phyloP scores from a whole-genome alignment of 2,797 vertebrate species.

The Sarcoramphus papa region DNA sequence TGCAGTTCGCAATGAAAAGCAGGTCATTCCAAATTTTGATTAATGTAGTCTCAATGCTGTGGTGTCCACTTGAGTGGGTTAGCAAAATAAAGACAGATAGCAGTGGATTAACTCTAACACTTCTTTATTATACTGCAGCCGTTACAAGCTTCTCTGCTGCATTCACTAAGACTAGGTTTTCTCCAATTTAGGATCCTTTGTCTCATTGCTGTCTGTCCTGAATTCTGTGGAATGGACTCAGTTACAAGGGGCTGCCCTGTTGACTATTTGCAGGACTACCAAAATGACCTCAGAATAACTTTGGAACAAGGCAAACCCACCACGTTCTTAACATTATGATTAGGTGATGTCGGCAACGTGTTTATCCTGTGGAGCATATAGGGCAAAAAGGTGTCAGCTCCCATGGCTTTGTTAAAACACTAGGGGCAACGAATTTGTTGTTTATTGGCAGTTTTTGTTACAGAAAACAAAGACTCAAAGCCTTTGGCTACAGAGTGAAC shows the following conservation, averaged over 20 bases:
- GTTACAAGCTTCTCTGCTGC: background rate
- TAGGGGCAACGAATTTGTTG: background rate
- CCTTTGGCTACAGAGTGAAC: background rate
- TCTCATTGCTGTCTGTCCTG: background rate
- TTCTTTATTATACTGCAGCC: conserved; percentile 26
- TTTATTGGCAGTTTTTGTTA: background rate
- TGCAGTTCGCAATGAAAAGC: conserved; percentile 56
- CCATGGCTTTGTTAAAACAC: background rate
- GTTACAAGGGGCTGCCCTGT: background rate
- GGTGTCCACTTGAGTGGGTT: conserved; percentile 28
- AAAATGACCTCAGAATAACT: conserved; percentile 15
- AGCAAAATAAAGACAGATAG: conserved; percentile 50
- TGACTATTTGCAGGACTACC: background rate
- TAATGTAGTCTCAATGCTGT: conserved; percentile 49
- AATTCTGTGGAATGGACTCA: background rate
- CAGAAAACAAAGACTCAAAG: background rate
- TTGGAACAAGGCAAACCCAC: background rate
- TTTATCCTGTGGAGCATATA: background rate
- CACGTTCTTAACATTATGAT: background rate
- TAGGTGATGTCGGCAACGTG: background rate
- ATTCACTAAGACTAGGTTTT: background rate
- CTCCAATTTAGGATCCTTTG: background rate
- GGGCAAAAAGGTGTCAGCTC: background rate
- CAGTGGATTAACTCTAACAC: conserved; percentile 23
- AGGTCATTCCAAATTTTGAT: conserved; percentile 55